Evolutionary conservation across 2,888 invertebrate species (phyloP).

Genomic region (Syrphus vitripennis): DNA sequence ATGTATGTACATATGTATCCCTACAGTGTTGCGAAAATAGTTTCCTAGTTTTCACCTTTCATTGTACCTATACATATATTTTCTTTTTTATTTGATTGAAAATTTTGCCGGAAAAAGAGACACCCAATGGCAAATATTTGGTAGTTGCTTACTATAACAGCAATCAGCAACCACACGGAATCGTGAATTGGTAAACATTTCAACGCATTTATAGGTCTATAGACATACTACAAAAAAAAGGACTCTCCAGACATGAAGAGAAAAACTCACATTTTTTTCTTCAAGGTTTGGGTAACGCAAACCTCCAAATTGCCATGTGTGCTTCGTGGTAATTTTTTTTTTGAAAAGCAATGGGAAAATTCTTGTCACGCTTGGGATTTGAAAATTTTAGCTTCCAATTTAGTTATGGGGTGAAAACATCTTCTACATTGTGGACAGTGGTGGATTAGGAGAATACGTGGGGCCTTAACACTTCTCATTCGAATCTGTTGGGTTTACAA

Average conservation of each 20-base stretch:
- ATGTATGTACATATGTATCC: neutral
- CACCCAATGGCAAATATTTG: neutral
- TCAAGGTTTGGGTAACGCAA: neutral
- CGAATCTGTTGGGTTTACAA: too few species aligned
- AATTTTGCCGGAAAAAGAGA: neutral
- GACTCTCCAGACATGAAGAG: too few species aligned
- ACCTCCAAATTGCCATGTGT: neutral
- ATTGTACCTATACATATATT: neutral
- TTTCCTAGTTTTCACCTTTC: neutral
- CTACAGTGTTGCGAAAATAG: neutral
- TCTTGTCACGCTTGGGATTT: conserved; percentile 15
- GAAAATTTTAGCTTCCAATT: conserved; percentile 5
- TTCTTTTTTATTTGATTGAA: neutral
- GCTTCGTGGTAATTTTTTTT: neutral
- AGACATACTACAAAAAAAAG: neutral
- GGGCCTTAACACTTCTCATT: neutral
- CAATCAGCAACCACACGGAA: neutral
- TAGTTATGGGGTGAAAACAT: neutral
- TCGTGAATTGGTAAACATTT: conserved; percentile 1
- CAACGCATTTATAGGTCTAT: neutral
- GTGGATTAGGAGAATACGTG: neutral
- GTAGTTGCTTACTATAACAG: neutral
- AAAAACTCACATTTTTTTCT: neutral
- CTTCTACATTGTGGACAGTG: neutral
- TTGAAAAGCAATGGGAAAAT: neutral